Percentiles rank a stretch among this genome's conserved stretches.
Conservation (phyloP, 2,797 vertebrate species). For the Enteromius afrohamiltoni region DNA sequence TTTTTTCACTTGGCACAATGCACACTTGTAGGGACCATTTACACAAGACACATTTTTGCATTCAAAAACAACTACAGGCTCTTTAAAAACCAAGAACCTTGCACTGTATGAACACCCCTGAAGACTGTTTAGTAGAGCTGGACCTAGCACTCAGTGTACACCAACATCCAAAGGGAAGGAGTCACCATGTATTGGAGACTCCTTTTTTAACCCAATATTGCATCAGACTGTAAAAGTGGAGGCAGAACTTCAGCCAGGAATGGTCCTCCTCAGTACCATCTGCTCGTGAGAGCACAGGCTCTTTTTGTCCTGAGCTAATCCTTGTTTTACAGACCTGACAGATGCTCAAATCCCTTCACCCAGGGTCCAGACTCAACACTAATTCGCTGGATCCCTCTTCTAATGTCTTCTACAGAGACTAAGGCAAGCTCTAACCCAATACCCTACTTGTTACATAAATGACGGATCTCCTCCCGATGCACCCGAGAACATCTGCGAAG, state of each 20-base stretch:
- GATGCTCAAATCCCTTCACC: slow-evolving; percentile 50
- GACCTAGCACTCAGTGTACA: background rate
- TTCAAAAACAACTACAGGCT: background rate
- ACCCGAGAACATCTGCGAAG: slow-evolving; percentile 74
- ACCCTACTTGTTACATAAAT: slow-evolving; percentile 72
- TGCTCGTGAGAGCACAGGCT: slow-evolving; percentile 39
- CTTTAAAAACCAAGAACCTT: background rate
- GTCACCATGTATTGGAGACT: background rate
- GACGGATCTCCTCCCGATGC: slow-evolving; percentile 58
- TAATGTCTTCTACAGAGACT: slow-evolving; percentile 77
- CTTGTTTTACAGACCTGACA: slow-evolving; percentile 53
- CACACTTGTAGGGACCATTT: background rate
- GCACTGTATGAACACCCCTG: background rate
- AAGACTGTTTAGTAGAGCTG: background rate
- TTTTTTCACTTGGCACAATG: background rate
- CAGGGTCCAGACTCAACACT: slow-evolving; percentile 22
- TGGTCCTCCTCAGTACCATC: slow-evolving; percentile 30
- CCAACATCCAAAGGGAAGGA: background rate
- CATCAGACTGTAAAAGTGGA: background rate
- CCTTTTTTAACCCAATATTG: background rate
- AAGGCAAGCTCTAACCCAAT: slow-evolving; percentile 70
- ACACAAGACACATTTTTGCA: background rate
- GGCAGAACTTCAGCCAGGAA: slow-evolving; percentile 16
- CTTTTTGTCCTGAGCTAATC: slow-evolving; percentile 47
- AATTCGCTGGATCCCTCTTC: slow-evolving; percentile 60